phyloP scores from a whole-genome alignment of 53 echinoderm and acorn worm genomes.

The Actinopyga echinites region DNA sequence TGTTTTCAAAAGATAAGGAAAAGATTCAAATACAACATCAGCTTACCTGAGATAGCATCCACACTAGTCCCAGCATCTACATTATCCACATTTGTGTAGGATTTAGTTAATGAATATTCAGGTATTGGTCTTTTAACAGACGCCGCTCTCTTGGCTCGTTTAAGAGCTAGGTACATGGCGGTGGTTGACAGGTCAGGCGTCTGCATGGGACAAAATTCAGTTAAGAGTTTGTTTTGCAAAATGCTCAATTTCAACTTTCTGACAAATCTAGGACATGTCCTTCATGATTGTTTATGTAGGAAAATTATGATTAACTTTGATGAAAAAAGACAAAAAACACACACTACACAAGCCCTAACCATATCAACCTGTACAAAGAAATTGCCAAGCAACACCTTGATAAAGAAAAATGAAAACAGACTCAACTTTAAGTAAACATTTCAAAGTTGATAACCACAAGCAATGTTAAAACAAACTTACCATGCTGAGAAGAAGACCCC shows the following conservation, averaged over 20 bases:
- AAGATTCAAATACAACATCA: neutral
- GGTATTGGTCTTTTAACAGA: constrained; percentile 14
- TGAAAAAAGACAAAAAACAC: no score
- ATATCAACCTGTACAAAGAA: no score
- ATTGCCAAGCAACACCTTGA: no score
- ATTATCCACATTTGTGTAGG: constrained; percentile 8
- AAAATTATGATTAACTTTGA: no score
- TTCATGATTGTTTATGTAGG: no score
- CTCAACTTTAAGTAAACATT: no score
- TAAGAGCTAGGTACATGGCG: constrained; percentile 55
- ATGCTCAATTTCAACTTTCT: no score
- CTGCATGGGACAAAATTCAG: neutral
- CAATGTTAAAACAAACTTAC: neutral
- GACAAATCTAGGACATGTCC: no score
- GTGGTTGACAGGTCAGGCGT: constrained; percentile 26
- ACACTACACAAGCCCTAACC: no score
- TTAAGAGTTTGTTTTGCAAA: no score
- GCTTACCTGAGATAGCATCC: constrained; percentile 1
- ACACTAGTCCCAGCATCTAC: constrained; percentile 30
- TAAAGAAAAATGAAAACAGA: no score
- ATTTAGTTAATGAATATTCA: constrained; percentile 17
- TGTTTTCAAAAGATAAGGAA: neutral
- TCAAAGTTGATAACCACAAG: no score
- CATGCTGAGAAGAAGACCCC: constrained; percentile 48
- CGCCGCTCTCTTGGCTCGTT: constrained; percentile 58